These are phyloP conservation scores for Mystacornis crossleyi DNA, from an alignment of 2,113 vertebrate species.

Conservation along the genomic window DNA sequence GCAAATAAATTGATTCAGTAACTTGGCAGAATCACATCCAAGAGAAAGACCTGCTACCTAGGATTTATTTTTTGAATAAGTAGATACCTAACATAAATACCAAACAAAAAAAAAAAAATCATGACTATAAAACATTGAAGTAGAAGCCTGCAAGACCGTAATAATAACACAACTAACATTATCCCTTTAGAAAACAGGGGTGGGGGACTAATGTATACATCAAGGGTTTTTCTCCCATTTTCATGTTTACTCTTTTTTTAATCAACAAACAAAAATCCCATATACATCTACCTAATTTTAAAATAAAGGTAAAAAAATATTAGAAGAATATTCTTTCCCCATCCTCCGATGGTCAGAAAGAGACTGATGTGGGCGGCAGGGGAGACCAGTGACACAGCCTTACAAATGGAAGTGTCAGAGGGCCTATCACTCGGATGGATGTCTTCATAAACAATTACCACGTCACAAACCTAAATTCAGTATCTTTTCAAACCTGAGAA, in stretches of 20 bases:
- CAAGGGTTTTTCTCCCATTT: neutral
- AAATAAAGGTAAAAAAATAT: neutral
- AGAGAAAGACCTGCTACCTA: neutral
- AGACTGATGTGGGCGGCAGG: neutral
- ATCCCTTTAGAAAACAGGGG: fast-evolving
- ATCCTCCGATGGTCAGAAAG: neutral
- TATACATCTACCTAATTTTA: neutral
- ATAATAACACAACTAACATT: neutral
- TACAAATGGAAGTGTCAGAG: neutral
- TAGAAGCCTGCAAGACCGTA: neutral
- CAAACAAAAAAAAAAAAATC: neutral
- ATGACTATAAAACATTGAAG: neutral
- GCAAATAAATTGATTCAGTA: neutral
- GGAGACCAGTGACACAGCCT: neutral
- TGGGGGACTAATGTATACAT: neutral
- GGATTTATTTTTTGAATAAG: neutral
- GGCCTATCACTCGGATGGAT: neutral
- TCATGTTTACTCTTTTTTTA: neutral
- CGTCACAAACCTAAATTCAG: conserved; percentile 42
- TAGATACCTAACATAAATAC: neutral
- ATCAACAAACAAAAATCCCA: neutral
- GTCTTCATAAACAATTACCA: conserved; percentile 25
- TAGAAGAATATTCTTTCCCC: neutral
- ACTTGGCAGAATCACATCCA: neutral
- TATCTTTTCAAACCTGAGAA: conserved; percentile 11